phyloP scores from a whole-genome alignment of 37 sponge, comb jelly and placozoan species.

The Crambe crambe region DNA sequence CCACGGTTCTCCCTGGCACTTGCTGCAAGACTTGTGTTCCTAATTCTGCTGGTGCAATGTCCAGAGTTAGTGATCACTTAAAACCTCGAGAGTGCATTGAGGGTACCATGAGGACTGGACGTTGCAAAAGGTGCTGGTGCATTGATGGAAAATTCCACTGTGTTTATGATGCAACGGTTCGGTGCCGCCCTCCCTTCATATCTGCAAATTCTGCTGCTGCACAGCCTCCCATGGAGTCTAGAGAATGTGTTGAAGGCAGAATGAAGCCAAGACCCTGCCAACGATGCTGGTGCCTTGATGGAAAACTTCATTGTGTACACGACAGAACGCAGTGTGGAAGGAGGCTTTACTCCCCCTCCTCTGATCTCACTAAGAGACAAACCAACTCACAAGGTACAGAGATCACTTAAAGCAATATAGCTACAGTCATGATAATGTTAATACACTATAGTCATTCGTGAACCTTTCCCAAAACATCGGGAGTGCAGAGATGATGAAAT shows the following conservation, averaged over 20 bases:
- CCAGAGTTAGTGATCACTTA: background rate
- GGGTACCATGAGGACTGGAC: too few species aligned
- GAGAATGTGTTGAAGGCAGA: background rate
- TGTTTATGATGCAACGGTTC: background rate
- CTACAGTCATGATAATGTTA: too few species aligned
- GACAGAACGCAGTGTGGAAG: background rate
- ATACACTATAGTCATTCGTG: too few species aligned
- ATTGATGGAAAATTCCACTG: background rate
- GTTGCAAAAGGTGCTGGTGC: background rate
- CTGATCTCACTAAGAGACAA: too few species aligned
- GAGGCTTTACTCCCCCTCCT: too few species aligned
- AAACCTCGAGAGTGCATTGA: too few species aligned
- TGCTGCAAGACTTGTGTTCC: constrained; percentile 5
- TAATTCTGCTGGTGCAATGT: background rate
- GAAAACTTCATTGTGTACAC: background rate
- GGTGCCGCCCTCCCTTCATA: background rate
- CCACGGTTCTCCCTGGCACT: too few species aligned
- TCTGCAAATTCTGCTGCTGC: too few species aligned
- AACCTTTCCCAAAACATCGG: background rate
- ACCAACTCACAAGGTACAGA: too few species aligned
- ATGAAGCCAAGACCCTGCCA: background rate
- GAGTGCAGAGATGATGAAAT: too few species aligned
- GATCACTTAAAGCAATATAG: too few species aligned
- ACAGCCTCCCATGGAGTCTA: too few species aligned
- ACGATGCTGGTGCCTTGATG: background rate